phyloP scores from a whole-genome alignment of 2,888 invertebrate species.

The Apoda limacodes region DNA sequence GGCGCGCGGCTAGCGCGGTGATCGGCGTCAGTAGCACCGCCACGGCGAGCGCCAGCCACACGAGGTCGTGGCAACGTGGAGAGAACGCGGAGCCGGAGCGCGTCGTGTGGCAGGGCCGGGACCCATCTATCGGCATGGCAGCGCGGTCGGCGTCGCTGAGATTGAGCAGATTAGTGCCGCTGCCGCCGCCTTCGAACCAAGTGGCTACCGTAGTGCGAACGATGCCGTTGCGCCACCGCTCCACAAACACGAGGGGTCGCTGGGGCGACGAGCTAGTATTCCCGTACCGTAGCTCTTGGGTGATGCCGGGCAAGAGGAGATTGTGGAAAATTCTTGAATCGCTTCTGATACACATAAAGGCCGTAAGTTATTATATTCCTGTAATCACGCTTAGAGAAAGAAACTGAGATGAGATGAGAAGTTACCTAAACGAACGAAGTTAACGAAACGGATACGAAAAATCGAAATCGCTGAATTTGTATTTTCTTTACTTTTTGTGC shows the following conservation, averaged over 20 bases:
- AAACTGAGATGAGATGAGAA: too few relatives aligned
- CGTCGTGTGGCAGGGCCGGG: conserved; percentile 9
- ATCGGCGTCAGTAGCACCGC: conserved; percentile 68
- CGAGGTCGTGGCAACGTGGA: conserved; percentile 73
- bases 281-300: conserved; percentile 1
- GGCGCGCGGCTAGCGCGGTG: conserved; percentile 71
- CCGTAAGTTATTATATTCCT: too few relatives aligned
- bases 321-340: too few relatives aligned
- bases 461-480: too few relatives aligned
- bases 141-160: not conserved
- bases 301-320: too few relatives aligned
- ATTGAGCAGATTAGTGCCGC: too few relatives aligned
- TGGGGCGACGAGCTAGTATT: conserved; percentile 1
- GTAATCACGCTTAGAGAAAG: too few relatives aligned
- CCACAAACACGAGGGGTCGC: conserved; percentile 19
- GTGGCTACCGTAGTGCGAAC: conserved; percentile 4
- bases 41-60: conserved; percentile 66
- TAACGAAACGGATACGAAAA: too few relatives aligned
- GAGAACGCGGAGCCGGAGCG: conserved; percentile 44
- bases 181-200: conserved; percentile 3
- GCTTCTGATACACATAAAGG: too few relatives aligned
- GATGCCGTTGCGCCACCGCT: conserved; percentile 18
- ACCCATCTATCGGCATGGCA: conserved; percentile 19
- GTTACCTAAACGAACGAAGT: too few relatives aligned
- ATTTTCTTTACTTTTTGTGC: too few relatives aligned